These are phyloP conservation scores for Cryptophagus acutangulus DNA, from an alignment of 2,888 invertebrate species.

Conservation along the genomic window DNA sequence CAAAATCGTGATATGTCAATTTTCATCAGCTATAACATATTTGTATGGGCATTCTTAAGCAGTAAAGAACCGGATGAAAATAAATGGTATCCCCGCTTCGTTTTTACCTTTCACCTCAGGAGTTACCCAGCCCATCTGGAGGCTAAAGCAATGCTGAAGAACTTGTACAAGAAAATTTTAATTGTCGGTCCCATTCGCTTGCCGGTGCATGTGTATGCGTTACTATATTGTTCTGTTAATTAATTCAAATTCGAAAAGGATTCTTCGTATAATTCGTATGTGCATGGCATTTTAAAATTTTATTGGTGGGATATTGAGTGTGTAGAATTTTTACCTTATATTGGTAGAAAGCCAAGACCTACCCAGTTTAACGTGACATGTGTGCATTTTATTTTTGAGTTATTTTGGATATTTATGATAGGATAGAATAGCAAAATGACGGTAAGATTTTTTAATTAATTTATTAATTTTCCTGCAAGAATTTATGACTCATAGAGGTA, in stretches of 20 bases:
- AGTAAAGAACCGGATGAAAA: conserved; percentile 17
- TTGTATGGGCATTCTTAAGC: conserved; percentile 3
- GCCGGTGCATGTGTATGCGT: conserved; percentile 3
- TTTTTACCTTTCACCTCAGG: conserved; percentile 27
- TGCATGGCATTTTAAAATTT: conserved; percentile 23
- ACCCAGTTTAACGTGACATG: conserved; percentile 21
- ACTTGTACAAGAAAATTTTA: conserved; percentile 16
- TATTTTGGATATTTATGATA: conserved; percentile 29
- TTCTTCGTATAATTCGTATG: conserved; percentile 16
- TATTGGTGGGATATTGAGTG: conserved; percentile 20
- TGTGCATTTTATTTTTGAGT: conserved; percentile 23
- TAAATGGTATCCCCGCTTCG: conserved; percentile 23
- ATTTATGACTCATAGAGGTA: too few relatives aligned
- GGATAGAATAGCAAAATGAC: conserved; percentile 28
- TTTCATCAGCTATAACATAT: conserved; percentile 15
- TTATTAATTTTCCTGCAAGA: conserved; percentile 6
- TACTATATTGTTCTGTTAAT: conserved; percentile 7
- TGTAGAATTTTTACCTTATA: conserved; percentile 5
- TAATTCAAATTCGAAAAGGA: conserved; percentile 5
- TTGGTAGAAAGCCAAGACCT: conserved; percentile 16
- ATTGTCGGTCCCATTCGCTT: too few relatives aligned
- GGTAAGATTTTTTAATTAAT: conserved; percentile 20
- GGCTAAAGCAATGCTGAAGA: conserved; percentile 25
- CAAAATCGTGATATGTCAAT: conserved; percentile 15
- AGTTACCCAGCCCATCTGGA: conserved; percentile 29